phyloP scores from a whole-genome alignment of 2,888 invertebrate genomes.

The Pterostichus madidus region DNA sequence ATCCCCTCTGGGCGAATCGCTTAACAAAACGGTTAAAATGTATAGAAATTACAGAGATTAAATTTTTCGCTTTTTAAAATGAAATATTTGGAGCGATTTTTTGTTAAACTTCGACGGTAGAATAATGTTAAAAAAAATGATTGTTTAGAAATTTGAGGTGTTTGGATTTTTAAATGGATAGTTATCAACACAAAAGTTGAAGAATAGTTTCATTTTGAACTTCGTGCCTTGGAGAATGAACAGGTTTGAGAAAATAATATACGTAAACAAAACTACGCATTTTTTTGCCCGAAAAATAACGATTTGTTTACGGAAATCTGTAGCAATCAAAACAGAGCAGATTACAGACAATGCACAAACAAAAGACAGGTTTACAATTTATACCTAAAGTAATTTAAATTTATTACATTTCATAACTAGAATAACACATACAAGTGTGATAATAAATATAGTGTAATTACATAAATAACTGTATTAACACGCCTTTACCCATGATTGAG shows the following conservation, averaged over 20 bases:
- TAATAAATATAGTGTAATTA: no score
- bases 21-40: slow-evolving; percentile 63
- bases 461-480: no score
- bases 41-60: slow-evolving; percentile 61
- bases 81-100: slow-evolving; percentile 48
- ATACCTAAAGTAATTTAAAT: no score
- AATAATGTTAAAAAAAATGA: slow-evolving; percentile 52
- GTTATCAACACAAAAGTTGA: slow-evolving; percentile 10
- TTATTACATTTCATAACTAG: no score
- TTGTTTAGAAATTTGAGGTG: slow-evolving; percentile 44
- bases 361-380: no score
- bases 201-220: not conserved
- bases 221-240: not conserved
- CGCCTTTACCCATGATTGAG: no score
- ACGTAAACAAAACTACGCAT: not conserved
- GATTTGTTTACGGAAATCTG: slow-evolving; percentile 33
- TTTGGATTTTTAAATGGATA: slow-evolving; percentile 50
- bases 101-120: slow-evolving; percentile 28
- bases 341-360: no score
- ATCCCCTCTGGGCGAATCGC: slow-evolving; percentile 47
- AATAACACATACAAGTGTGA: no score
- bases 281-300: not conserved
- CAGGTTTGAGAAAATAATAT: not conserved
- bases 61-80: slow-evolving; percentile 64
- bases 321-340: not conserved